Evolutionary conservation across 2,113 vertebrate genomes (phyloP).

Genomic region (pig (Sus scrofa)): DNA sequence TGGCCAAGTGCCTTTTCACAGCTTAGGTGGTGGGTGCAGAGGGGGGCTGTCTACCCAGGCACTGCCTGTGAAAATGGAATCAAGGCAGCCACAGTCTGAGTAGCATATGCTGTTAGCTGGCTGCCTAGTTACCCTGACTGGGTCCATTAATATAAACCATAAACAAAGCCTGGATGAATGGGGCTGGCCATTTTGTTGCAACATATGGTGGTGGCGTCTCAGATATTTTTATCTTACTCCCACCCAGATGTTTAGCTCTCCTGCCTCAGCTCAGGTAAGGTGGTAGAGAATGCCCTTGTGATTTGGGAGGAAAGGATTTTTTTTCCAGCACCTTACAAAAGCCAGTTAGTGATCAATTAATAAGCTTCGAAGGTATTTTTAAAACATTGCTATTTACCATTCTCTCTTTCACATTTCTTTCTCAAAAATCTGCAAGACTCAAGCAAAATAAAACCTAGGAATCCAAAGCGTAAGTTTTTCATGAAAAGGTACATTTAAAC

Average conservation of each 20-base stretch:
- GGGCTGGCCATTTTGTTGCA: conserved; percentile 70
- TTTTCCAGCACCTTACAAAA: conserved; percentile 31
- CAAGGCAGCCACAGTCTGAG: conserved; percentile 54
- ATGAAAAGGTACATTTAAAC: not conserved
- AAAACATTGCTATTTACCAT: not conserved
- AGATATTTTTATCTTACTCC: conserved; percentile 74
- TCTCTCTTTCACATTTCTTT: not conserved
- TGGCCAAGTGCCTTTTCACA: not conserved
- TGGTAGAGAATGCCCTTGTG: conserved; percentile 63
- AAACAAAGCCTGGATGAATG: conserved; percentile 79
- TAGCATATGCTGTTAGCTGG: conserved; percentile 79
- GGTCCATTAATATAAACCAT: conserved; percentile 62
- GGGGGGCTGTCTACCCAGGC: not conserved
- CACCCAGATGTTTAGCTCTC: conserved; percentile 65
- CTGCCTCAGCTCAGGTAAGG: conserved; percentile 45
- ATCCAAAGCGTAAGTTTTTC: not conserved
- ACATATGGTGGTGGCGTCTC: conserved; percentile 48
- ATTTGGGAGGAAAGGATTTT: not conserved
- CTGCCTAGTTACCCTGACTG: conserved; percentile 63
- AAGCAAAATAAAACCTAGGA: not conserved
- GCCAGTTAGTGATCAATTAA: not conserved
- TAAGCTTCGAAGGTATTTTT: not conserved
- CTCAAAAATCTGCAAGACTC: not conserved
- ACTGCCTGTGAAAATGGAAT: conserved; percentile 23
- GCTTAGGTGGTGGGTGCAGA: not conserved